phyloP scores from a whole-genome alignment of 2,797 vertebrate species.

The Merluccius polli region DNA sequence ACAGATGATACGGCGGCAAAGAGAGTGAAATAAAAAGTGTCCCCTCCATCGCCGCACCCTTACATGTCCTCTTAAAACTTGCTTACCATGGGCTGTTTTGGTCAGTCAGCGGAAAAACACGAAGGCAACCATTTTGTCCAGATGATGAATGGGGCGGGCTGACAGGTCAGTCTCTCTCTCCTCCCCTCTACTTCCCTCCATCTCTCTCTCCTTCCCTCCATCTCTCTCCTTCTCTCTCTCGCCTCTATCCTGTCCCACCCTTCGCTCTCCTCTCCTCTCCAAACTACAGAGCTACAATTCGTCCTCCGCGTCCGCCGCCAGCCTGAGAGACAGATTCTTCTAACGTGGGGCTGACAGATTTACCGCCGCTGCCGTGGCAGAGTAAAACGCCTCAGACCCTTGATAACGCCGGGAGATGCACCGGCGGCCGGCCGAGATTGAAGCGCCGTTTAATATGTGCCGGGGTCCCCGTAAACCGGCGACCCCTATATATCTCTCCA shows the following conservation, averaged over 20 bases:
- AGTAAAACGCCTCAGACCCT: constrained; percentile 77
- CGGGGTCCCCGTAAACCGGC: constrained; percentile 65
- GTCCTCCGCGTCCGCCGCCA: constrained; percentile 72
- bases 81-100: constrained; percentile 85
- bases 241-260: no score
- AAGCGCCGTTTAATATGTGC: constrained; percentile 74
- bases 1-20: not conserved
- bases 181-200: constrained; percentile 9
- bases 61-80: constrained; percentile 76
- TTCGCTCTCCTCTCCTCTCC: constrained; percentile 37
- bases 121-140: constrained; percentile 83
- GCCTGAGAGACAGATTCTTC: constrained; percentile 80
- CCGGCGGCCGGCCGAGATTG: constrained; percentile 67
- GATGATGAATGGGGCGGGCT: constrained; percentile 86
- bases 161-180: constrained; percentile 85
- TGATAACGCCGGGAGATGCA: constrained; percentile 75
- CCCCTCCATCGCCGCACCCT: constrained; percentile 34
- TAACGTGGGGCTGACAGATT: constrained; percentile 83
- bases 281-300: constrained; percentile 84
- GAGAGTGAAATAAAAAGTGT: constrained; percentile 19
- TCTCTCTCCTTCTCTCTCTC: not conserved
- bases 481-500: constrained; percentile 63
- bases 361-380: constrained; percentile 78
- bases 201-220: constrained; percentile 26
- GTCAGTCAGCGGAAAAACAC: constrained; percentile 75